Evolutionary conservation across 2,888 invertebrate species (phyloP).

Genomic region (Trichogramma dendrolimi): DNA sequence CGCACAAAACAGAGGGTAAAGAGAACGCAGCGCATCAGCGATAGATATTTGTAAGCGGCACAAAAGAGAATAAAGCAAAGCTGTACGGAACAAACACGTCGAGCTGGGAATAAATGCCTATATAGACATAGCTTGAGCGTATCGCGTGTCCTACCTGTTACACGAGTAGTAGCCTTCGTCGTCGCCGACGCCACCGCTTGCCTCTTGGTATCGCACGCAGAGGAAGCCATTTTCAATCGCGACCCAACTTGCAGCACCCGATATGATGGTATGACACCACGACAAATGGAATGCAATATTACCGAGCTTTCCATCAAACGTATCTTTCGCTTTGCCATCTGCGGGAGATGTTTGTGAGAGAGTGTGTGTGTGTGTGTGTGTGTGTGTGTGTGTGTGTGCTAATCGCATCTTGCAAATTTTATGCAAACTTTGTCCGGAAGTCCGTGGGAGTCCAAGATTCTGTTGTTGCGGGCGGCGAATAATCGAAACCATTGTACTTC

Average conservation of each 20-base stretch:
- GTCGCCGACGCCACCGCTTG: not conserved
- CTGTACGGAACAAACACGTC: no score
- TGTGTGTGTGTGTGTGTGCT: not conserved
- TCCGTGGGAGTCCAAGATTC: not conserved
- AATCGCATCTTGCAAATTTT: not conserved
- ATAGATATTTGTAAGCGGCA: no score
- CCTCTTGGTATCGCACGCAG: not conserved
- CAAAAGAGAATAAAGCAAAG: no score
- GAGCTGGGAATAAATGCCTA: no score
- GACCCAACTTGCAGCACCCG: no score
- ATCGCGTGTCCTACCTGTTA: constrained; percentile 25
- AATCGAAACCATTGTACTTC: not conserved
- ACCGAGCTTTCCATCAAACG: constrained; percentile 6
- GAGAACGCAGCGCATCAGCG: no score
- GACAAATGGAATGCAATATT: not conserved
- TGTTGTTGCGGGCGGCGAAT: not conserved
- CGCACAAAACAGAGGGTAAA: no score
- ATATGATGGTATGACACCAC: no score
- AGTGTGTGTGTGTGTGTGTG: not conserved
- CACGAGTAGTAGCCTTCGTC: constrained; percentile 6
- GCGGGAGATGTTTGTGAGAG: not conserved
- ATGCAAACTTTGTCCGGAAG: constrained; percentile 5
- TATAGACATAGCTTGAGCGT: not conserved
- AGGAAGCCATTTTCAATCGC: no score
- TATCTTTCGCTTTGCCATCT: constrained; percentile 14